phyloP scores from a whole-genome alignment of 1,140 invertebrate species.

The Ceratosolen fusciceps region DNA sequence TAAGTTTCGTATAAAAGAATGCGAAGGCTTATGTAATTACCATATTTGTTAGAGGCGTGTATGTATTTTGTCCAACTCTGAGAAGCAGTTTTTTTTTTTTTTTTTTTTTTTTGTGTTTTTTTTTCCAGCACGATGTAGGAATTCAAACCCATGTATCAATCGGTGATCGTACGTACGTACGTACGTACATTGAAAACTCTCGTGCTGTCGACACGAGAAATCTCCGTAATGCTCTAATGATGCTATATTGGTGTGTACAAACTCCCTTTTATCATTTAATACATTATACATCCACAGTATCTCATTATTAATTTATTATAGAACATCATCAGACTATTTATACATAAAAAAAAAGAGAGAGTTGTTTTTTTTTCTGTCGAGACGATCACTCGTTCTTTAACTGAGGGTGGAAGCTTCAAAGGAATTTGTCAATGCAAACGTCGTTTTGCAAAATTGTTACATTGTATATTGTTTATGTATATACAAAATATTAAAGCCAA shows the following conservation, averaged over 20 bases:
- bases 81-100: too few relatives aligned
- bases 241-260: neutral
- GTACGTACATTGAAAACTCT: conserved; percentile 26
- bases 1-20: conserved; percentile 24
- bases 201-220: conserved; percentile 20
- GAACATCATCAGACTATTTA: neutral
- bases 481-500: neutral
- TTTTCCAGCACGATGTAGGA: conserved; percentile 23
- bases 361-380: neutral
- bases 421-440: neutral
- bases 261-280: neutral
- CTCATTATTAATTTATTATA: neutral
- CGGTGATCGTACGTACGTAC: conserved; percentile 32
- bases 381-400: neutral
- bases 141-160: conserved; percentile 39
- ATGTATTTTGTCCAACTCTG: conserved; percentile 29
- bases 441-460: neutral
- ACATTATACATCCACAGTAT: neutral
- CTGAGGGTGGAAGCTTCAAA: neutral
- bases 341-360: neutral
- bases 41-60: conserved; percentile 44
- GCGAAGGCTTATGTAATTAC: conserved; percentile 34
- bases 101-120: conserved; percentile 9
- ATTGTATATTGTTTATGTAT: neutral
- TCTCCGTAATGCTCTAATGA: conserved; percentile 43